Percentiles rank a stretch among this genome's conserved stretches.
phyloP scores from a whole-genome alignment of 2,797 vertebrate species.

The Peromyscus melanophrys region DNA sequence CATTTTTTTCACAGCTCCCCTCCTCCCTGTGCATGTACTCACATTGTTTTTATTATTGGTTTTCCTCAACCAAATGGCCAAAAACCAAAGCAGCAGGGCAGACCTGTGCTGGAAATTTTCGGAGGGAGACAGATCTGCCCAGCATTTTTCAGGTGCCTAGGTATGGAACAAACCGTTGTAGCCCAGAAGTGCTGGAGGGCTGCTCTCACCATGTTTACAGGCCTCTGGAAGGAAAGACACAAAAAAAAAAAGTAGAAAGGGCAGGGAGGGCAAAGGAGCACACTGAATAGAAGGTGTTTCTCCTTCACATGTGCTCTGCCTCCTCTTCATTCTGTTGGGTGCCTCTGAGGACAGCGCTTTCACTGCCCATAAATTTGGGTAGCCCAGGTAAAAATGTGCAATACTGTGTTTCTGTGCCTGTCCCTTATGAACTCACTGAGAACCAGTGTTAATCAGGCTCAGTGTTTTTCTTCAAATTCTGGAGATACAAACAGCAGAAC shows the following conservation, averaged over 20 bases:
- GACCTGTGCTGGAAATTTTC: neutral
- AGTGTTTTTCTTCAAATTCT: neutral
- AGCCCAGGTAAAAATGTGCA: neutral
- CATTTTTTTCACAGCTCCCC: slow-evolving; percentile 11
- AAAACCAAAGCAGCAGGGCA: neutral
- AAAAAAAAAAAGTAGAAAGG: neutral
- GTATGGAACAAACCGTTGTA: neutral
- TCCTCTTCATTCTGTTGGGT: neutral
- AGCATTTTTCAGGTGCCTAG: neutral
- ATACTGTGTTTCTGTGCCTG: neutral
- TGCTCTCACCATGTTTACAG: neutral
- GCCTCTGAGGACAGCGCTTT: neutral
- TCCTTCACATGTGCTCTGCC: neutral
- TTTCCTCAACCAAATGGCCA: slow-evolving; percentile 8
- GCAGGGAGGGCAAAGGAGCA: neutral
- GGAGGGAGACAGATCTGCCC: neutral
- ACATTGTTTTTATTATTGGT: neutral
- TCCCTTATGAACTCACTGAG: slow-evolving; percentile 29
- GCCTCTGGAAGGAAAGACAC: neutral
- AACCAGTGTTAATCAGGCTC: neutral
- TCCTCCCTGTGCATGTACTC: neutral
- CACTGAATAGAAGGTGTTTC: neutral
- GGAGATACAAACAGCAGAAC: neutral
- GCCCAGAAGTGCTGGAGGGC: neutral
- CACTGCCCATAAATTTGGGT: neutral